phyloP scores from a whole-genome alignment of 2,113 vertebrate genomes.

The Vanacampus margaritifer region DNA sequence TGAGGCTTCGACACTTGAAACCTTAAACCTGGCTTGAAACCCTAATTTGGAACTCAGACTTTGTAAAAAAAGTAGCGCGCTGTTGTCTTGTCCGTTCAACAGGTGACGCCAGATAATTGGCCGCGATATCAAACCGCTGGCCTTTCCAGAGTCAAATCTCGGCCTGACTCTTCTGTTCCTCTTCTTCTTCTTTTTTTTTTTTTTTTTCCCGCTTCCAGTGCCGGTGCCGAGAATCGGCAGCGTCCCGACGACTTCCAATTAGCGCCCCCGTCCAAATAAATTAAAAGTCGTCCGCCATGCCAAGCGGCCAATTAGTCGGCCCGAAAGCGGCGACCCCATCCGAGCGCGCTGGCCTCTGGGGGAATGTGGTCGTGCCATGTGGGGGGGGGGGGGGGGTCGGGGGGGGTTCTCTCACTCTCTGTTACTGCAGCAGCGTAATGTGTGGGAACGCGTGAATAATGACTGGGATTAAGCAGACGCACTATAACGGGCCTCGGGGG shows the following conservation, averaged over 20 bases:
- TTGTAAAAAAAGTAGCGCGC: neutral
- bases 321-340: slow-evolving; percentile 29
- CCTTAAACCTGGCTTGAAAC: neutral
- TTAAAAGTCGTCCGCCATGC: slow-evolving; percentile 42
- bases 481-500: neutral
- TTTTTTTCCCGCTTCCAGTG: slow-evolving; percentile 2
- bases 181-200: neutral
- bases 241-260: slow-evolving; percentile 46
- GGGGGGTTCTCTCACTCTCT: neutral
- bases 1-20: too few species aligned
- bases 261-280: slow-evolving; percentile 37
- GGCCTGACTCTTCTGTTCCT: neutral
- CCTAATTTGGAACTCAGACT: neutral
- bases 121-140: neutral
- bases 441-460: slow-evolving; percentile 2
- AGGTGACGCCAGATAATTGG: neutral
- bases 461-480: neutral
- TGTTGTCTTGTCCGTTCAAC: neutral
- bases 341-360: slow-evolving; percentile 8
- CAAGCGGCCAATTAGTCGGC: slow-evolving; percentile 51
- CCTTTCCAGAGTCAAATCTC: neutral
- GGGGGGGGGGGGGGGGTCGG: neutral
- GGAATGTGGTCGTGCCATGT: slow-evolving; percentile 6
- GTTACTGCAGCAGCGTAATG: neutral
- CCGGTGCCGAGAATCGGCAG: slow-evolving; percentile 3